Evolutionary conservation across 2,888 invertebrate species (phyloP).

Genomic region (Sinhomidia bicolor): DNA sequence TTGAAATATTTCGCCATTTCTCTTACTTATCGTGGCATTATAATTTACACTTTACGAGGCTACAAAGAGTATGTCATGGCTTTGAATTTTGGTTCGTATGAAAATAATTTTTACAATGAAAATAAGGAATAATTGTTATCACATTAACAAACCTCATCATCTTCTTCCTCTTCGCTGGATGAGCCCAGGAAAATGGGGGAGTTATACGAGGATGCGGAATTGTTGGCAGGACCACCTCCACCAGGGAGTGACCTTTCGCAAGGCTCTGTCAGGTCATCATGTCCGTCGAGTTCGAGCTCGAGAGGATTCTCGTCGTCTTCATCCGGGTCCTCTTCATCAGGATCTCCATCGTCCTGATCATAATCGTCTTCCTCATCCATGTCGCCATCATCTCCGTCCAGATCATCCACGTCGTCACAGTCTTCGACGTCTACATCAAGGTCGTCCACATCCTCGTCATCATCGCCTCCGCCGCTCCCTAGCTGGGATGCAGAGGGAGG

Average conservation of each 20-base stretch:
- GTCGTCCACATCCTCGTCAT: conserved; percentile 71
- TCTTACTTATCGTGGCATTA: neutral
- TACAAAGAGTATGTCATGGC: neutral
- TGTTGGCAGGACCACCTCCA: conserved; percentile 74
- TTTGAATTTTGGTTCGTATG: neutral
- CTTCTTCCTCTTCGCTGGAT: conserved; percentile 77
- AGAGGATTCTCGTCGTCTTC: conserved; percentile 71
- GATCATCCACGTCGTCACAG: conserved; percentile 71
- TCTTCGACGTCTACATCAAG: conserved; percentile 73
- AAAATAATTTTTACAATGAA: neutral
- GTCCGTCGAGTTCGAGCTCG: conserved; percentile 72
- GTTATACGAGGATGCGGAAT: conserved; percentile 76
- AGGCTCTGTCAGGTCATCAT: conserved; percentile 71
- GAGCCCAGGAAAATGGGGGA: conserved; percentile 75
- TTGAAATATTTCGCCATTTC: conserved; percentile 17
- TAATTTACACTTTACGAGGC: neutral
- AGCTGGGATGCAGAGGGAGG: conserved; percentile 48
- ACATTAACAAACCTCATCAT: conserved; percentile 73
- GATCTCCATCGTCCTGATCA: conserved; percentile 74
- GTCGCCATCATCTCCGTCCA: conserved; percentile 77
- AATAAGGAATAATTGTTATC: neutral
- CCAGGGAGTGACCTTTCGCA: conserved; percentile 71
- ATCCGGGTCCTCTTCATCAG: conserved; percentile 62
- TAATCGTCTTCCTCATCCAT: conserved; percentile 77
- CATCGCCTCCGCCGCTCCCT: conserved; percentile 61